Evolutionary conservation across 2,797 vertebrate species (phyloP), one percentile per base, ranked within the genome.

Genomic region (Silurus aristotelis): DNA sequence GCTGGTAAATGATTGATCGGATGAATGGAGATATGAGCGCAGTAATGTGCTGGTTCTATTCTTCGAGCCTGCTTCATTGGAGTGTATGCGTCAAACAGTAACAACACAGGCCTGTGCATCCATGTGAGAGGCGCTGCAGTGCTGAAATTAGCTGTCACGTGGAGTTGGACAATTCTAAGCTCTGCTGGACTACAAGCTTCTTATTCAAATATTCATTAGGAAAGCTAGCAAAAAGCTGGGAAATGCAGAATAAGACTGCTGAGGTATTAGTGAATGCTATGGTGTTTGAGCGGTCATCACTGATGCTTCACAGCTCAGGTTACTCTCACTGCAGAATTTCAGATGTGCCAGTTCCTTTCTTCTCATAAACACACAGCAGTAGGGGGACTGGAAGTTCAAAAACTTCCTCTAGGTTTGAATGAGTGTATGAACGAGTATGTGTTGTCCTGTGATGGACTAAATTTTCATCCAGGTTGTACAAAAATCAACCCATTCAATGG

Each of bases 1-100:
- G 52, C 46, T 64, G 67, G 25, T 83, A 72, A 84, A 84, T 86
- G 78, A 84, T 73, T 82, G 64, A 88, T 84, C 58, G 71, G 38
- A 15, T 77, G 71, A 58, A 68, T 70, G 4, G 1, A 86, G 71
- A 58, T 46, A 72, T 70, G 80, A 86, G 52, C 43, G 46, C 82
- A 58, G 19, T 71, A 52, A 84, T 25, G 48, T 61, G 31, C 27
- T 52, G 71, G 52, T 68, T 84, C 15, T 31, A 38, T 79, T 48
- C 48, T 55, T 73, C 79, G 20, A 84, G 20, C 31, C 38, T 61
- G 56, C 56, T 64, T 60, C 55, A 61, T 1, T 63, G 31, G 5
- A 46, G 43, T 48, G 38, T 43, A 48, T 66, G 31, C 12, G 20
- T 76, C 68, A 80, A 85, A 63, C 22, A 72, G 67, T 84, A 76